Base-by-base conservation (phyloP, 2,888 invertebrate species). In the Allacma fusca region DNA sequence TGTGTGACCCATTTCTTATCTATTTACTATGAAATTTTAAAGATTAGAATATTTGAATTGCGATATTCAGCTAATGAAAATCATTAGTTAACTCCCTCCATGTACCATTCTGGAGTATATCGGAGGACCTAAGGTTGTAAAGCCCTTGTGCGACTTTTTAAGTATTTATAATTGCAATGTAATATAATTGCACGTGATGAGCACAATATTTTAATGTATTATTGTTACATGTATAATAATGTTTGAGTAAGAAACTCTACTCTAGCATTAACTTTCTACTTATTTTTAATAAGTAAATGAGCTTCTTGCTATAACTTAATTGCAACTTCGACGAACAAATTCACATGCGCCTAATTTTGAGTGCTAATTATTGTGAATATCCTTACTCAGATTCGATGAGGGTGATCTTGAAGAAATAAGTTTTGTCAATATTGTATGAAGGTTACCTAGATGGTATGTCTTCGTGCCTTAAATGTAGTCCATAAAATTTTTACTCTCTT, bases 171-270 rank as follows among this genome's bases (percentile, higher is more conserved):
- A 19, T 70, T 43, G 44, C 43, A 44, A 44, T 70, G 4, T 19
- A 19, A 28, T 26, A 65, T 43, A 50, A 44, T 70, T 70, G 70
- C 70, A 44, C 24, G 70, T 70, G 70, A 70, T 70, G 44, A 70
- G 70, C 70, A 44, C 23, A 70, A 70, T 44, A 24, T 70, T 24
- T 21, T 23, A 40, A 69, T 70, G 50, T 50, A 50, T 50, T 50
- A 50, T n/a, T 13, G 16, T 50, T 13, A 50, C 50, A 50, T 16
- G 2, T 19, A 50, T 2, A 13, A 50, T 5, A 19, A 16, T 13
- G 19, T 50, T 50, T 50, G 5, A 50, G 2, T 50, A 16, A 50
- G 19, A 19, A 40, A 40, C 40, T 9, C 50, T 50, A n/a, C 16
- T n/a, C 16, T 50, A 50, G 19, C 7, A 28, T 13, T 28, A 50